Evolutionary conservation across 2,113 vertebrate genomes (phyloP).

Genomic region (Scophthalmus maximus): DNA sequence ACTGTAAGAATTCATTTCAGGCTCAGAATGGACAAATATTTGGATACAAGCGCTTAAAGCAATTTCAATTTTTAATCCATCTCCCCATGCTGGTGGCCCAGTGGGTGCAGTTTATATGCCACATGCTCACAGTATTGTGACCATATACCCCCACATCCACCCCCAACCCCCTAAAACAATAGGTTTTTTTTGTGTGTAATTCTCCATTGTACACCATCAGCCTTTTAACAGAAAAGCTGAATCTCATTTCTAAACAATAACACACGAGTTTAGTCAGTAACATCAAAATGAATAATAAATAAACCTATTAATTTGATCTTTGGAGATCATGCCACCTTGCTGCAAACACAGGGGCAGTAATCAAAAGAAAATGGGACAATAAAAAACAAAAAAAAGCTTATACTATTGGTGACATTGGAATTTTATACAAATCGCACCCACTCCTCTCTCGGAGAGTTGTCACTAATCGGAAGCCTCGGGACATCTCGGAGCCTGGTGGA

Average conservation of each 20-base stretch:
- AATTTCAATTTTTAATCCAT: conserved; percentile 74
- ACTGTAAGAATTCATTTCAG: conserved; percentile 75
- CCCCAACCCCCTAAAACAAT: conserved; percentile 7
- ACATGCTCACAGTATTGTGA: conserved; percentile 34
- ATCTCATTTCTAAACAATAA: too few species aligned
- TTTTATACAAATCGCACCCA: conserved; percentile 64
- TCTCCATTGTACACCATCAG: neutral
- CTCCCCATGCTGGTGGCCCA: conserved; percentile 42
- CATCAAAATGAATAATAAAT: neutral
- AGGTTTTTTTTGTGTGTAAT: conserved; percentile 6
- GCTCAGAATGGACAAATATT: conserved; percentile 72
- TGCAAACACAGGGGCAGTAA: conserved; percentile 1
- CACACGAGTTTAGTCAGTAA: neutral
- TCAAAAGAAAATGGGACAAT: neutral
- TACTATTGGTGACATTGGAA: conserved; percentile 70
- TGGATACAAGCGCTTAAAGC: conserved; percentile 74
- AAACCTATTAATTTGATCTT: conserved; percentile 1
- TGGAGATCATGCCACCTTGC: conserved; percentile 20
- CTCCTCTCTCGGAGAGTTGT: conserved; percentile 62
- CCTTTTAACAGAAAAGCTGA: conserved; percentile 6
- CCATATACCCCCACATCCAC: neutral
- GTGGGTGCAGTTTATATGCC: conserved; percentile 29
- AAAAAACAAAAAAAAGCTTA: conserved; percentile 49
- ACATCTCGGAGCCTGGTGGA: conserved; percentile 79
- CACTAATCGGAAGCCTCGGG: conserved; percentile 83